Percentiles rank a stretch among this genome's conserved stretches.
Conservation (phyloP, 2,888 invertebrate genomes). For the Parnassius apollo region DNA sequence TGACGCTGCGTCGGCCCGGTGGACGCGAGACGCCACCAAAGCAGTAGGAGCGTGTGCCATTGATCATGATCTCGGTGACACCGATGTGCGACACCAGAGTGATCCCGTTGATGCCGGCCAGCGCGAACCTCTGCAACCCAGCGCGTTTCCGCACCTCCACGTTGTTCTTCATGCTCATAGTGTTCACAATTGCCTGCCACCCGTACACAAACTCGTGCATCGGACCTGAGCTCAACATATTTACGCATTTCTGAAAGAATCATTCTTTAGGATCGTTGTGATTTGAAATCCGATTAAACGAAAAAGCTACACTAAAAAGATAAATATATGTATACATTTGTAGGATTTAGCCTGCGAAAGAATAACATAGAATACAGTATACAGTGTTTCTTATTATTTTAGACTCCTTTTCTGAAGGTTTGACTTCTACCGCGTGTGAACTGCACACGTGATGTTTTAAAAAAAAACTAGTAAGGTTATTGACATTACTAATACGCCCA, state of each 20-base stretch:
- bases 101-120: conserved; percentile 75
- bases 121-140: conserved; percentile 69
- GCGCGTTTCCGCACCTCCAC: conserved; percentile 74
- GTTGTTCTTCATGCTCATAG: conserved; percentile 77
- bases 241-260: neutral
- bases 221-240: neutral
- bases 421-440: too few relatives aligned
- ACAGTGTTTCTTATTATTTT: too few relatives aligned
- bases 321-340: too few relatives aligned
- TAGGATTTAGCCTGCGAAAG: too few relatives aligned
- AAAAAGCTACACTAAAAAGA: too few relatives aligned
- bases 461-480: too few relatives aligned
- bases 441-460: too few relatives aligned
- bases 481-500: too few relatives aligned
- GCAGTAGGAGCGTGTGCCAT: conserved; percentile 69
- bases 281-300: too few relatives aligned
- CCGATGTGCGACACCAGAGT: conserved; percentile 73
- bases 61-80: conserved; percentile 74
- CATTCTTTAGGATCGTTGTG: neutral
- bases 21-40: conserved; percentile 72
- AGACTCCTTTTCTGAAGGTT: too few relatives aligned
- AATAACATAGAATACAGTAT: too few relatives aligned
- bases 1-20: conserved; percentile 66
- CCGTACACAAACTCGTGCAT: conserved; percentile 78
- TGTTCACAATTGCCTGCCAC: conserved; percentile 77